Conservation (phyloP, 2,113 vertebrate species). For the Candoia aspera region DNA sequence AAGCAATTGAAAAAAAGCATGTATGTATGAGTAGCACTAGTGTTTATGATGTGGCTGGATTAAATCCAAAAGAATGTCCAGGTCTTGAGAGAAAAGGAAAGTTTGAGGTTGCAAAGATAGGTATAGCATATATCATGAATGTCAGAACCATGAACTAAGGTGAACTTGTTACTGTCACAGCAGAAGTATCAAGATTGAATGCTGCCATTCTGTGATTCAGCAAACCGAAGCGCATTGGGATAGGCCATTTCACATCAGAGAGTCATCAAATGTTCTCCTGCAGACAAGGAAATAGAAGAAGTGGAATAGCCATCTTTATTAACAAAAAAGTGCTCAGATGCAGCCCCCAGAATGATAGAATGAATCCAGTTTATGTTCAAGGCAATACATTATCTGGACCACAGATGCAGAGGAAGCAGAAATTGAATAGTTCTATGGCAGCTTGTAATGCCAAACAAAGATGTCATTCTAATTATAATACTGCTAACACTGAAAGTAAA, state of each 20-base stretch:
- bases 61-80: background rate
- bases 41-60: background rate
- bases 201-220: background rate
- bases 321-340: background rate
- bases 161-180: background rate
- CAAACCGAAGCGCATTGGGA: background rate
- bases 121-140: background rate
- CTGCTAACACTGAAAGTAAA: background rate
- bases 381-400: background rate
- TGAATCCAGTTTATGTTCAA: background rate
- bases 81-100: background rate
- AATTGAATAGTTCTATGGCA: background rate
- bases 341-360: background rate
- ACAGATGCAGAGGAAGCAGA: background rate
- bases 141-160: background rate
- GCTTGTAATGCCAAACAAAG: background rate
- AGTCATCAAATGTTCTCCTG: background rate
- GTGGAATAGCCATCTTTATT: background rate
- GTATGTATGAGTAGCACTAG: background rate
- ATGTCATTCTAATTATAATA: background rate
- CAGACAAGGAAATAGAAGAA: background rate
- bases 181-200: background rate
- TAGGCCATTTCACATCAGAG: background rate
- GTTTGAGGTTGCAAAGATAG: background rate
- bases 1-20: background rate